These are phyloP conservation scores for Pseudomugil tenellus DNA, from an alignment of 2,797 vertebrate species.

Conservation along the genomic window DNA sequence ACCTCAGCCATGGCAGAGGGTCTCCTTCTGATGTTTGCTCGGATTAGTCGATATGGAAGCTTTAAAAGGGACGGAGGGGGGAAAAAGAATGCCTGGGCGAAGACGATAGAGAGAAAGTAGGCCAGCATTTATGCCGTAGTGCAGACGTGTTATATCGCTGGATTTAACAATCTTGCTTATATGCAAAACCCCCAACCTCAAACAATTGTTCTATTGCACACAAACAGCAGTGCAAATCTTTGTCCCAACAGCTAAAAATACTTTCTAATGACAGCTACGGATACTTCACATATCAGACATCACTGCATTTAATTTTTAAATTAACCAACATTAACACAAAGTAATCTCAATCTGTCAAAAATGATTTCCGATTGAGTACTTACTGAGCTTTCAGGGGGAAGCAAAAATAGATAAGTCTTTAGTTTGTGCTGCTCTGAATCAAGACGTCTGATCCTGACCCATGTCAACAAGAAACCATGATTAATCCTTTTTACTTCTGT, in stretches of 20 bases:
- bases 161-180: slow-evolving; percentile 43
- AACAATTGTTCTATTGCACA: slow-evolving; percentile 32
- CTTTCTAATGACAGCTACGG: slow-evolving; percentile 16
- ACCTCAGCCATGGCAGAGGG: too few species aligned
- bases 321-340: slow-evolving; percentile 48
- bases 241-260: slow-evolving; percentile 30
- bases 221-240: background rate
- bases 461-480: slow-evolving; percentile 43
- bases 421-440: slow-evolving; percentile 40
- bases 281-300: background rate
- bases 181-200: slow-evolving; percentile 45
- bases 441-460: slow-evolving; percentile 56
- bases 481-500: slow-evolving; percentile 37
- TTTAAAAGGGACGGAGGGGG: slow-evolving; percentile 39
- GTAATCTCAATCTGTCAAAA: slow-evolving; percentile 65
- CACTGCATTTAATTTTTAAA: slow-evolving; percentile 5
- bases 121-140: slow-evolving; percentile 62
- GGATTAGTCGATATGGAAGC: slow-evolving; percentile 19
- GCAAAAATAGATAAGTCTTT: slow-evolving; percentile 66
- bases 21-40: too few species aligned
- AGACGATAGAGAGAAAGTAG: slow-evolving; percentile 73
- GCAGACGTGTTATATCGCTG: slow-evolving; percentile 66
- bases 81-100: slow-evolving; percentile 57
- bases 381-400: slow-evolving; percentile 39
- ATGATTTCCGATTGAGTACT: slow-evolving; percentile 1